Percentiles rank a stretch among this genome's conserved stretches.
Conservation (phyloP, 1,140 invertebrate species). For the Achroia grisella region DNA sequence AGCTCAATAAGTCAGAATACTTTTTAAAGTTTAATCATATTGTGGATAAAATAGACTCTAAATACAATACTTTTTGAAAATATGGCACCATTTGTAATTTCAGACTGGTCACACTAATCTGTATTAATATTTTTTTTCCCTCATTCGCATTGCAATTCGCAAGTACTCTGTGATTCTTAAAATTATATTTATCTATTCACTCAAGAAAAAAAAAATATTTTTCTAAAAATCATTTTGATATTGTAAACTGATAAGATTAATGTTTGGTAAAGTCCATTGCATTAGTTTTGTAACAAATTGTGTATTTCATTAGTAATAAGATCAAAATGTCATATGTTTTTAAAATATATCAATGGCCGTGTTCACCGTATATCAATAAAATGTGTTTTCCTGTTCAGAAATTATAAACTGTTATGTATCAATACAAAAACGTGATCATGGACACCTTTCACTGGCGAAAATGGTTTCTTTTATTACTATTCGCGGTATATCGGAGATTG, state of each 20-base stretch:
- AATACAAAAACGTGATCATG: conserved; percentile 47
- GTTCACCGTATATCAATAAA: conserved; percentile 42
- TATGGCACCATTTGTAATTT: too few species aligned
- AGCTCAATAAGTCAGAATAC: too few species aligned
- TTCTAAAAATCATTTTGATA: neutral
- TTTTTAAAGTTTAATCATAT: too few species aligned
- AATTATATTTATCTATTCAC: neutral
- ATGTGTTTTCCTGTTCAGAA: conserved; percentile 42
- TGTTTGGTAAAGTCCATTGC: neutral
- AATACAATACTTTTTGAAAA: too few species aligned
- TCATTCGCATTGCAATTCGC: too few species aligned
- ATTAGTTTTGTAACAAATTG: neutral
- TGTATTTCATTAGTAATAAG: neutral
- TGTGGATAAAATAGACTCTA: too few species aligned
- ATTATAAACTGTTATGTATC: conserved; percentile 45
- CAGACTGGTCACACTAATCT: too few species aligned
- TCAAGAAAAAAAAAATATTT: neutral
- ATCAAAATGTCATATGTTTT: conserved; percentile 42
- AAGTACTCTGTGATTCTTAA: too few species aligned
- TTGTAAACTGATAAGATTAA: conserved; percentile 5
- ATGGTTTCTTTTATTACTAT: conserved; percentile 39
- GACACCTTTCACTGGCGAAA: conserved; percentile 38
- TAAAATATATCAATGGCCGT: conserved; percentile 50
- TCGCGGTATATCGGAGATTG: conserved; percentile 30
- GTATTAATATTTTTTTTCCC: too few species aligned